Evolutionary conservation across 2,797 vertebrate genomes (phyloP).

Genomic region (Anolis apletophallus): DNA sequence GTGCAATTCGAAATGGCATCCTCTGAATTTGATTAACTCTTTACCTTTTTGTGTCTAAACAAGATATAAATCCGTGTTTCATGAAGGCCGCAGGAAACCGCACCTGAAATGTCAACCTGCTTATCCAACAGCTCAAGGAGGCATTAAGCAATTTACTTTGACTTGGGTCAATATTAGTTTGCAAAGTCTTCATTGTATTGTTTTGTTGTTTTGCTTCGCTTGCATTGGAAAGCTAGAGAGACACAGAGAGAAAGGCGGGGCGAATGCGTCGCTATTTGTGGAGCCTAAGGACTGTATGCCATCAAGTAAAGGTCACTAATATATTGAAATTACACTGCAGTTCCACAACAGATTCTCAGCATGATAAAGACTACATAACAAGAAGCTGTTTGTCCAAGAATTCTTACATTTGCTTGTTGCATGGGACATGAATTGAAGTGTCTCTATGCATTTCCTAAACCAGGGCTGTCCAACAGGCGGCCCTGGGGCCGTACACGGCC

Average conservation of each 20-base stretch:
- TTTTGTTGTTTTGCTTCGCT: not conserved
- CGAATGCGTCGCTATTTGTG: conserved; percentile 37
- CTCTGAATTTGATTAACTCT: conserved; percentile 30
- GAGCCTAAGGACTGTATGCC: not conserved
- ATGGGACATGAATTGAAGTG: not conserved
- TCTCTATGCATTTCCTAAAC: not conserved
- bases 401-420: conserved; percentile 15
- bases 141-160: conserved; percentile 42
- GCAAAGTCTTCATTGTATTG: conserved; percentile 27
- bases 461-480: no score
- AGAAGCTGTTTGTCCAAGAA: conserved; percentile 29
- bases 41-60: conserved; percentile 34
- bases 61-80: conserved; percentile 30
- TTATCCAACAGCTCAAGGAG: conserved; percentile 8
- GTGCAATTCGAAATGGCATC: not conserved
- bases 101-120: conserved; percentile 34
- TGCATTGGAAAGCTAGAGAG: conserved; percentile 7
- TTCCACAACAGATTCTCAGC: conserved; percentile 28
- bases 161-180: not conserved
- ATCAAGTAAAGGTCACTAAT: conserved; percentile 59
- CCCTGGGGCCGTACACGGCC: no score
- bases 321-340: conserved; percentile 31
- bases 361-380: conserved; percentile 38
- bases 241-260: conserved; percentile 7
- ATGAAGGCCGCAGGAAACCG: conserved; percentile 20